Percentiles rank a stretch among this genome's conserved stretches.
Evolutionary conservation across 2,888 invertebrate genomes (phyloP).

Genomic region (Coleophora flavipennella): DNA sequence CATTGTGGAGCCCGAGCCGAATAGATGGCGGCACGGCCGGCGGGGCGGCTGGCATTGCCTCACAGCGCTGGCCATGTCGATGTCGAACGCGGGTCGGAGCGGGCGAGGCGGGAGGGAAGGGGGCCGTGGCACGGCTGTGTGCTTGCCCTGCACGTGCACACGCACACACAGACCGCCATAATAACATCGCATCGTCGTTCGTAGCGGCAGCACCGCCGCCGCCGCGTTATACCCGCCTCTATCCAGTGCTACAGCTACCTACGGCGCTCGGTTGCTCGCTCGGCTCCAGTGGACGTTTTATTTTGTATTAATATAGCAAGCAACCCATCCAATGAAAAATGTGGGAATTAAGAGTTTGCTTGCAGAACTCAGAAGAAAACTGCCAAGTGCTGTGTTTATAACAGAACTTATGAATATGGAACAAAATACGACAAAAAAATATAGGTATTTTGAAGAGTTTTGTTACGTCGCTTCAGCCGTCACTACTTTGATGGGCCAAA

Average conservation of each 20-base stretch:
- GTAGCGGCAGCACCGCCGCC: slow-evolving; percentile 51
- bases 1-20: slow-evolving; percentile 66
- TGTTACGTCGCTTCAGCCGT: too few relatives aligned
- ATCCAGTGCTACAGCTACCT: slow-evolving; percentile 60
- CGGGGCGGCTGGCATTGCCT: slow-evolving; percentile 40
- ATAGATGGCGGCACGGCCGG: slow-evolving; percentile 56
- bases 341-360: too few relatives aligned
- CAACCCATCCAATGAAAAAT: too few relatives aligned
- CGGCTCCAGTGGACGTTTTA: slow-evolving; percentile 31
- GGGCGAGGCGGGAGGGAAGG: slow-evolving; percentile 21
- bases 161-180: slow-evolving; percentile 45
- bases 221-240: slow-evolving; percentile 36
- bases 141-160: slow-evolving; percentile 30
- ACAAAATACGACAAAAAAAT: too few relatives aligned
- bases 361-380: too few relatives aligned
- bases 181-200: slow-evolving; percentile 59
- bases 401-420: too few relatives aligned
- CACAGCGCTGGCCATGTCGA: slow-evolving; percentile 60
- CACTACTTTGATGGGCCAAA: slow-evolving; percentile 1
- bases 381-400: too few relatives aligned
- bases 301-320: too few relatives aligned
- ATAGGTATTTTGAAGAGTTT: too few relatives aligned
- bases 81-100: slow-evolving; percentile 34
- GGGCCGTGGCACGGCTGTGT: slow-evolving; percentile 27
- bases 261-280: slow-evolving; percentile 31